Percentiles rank a stretch among this genome's conserved stretches.
phyloP scores from a whole-genome alignment of 2,888 invertebrate species.

The Netelia melanura region DNA sequence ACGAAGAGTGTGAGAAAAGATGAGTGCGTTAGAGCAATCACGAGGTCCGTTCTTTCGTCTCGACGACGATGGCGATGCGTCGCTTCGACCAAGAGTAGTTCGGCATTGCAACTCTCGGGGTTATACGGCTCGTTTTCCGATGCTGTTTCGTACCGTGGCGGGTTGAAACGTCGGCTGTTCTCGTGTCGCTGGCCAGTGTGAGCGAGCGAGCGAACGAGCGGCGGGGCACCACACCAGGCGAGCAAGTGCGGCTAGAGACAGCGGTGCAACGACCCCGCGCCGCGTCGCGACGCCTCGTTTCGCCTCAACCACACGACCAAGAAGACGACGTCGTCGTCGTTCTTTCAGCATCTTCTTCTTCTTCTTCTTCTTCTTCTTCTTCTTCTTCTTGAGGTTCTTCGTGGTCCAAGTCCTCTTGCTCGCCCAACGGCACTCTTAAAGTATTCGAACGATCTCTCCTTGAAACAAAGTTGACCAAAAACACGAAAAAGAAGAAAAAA shows the following conservation, averaged over 20 bases:
- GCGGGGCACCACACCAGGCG: neutral
- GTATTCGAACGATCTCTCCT: constrained; percentile 4
- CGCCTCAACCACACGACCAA: constrained; percentile 67
- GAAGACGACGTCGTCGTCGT: constrained; percentile 66
- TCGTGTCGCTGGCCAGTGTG: constrained; percentile 2
- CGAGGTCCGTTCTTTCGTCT: constrained; percentile 32
- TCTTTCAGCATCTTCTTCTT: constrained; percentile 57
- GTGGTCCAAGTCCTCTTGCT: neutral
- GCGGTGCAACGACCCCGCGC: constrained; percentile 69
- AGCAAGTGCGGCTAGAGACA: constrained; percentile 55
- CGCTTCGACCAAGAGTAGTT: neutral
- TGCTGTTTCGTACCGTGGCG: constrained; percentile 13
- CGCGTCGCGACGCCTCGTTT: constrained; percentile 77
- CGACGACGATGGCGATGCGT: constrained; percentile 18
- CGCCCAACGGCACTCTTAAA: neutral
- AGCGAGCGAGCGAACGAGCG: constrained; percentile 9
- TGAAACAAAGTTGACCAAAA: neutral
- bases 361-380: constrained; percentile 42
- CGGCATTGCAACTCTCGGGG: neutral
- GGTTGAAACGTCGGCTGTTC: neutral
- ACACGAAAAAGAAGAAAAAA: neutral
- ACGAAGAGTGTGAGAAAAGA: constrained; percentile 26
- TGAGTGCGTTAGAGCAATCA: constrained; percentile 24
- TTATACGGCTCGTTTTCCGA: constrained; percentile 28
- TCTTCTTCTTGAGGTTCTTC: constrained; percentile 34